A percentile compares a stretch with the other conserved stretches of the same genome.
These are phyloP conservation scores for Urocitellus parryii DNA, from an alignment of 2,113 vertebrate genomes.

Conservation along the genomic window DNA sequence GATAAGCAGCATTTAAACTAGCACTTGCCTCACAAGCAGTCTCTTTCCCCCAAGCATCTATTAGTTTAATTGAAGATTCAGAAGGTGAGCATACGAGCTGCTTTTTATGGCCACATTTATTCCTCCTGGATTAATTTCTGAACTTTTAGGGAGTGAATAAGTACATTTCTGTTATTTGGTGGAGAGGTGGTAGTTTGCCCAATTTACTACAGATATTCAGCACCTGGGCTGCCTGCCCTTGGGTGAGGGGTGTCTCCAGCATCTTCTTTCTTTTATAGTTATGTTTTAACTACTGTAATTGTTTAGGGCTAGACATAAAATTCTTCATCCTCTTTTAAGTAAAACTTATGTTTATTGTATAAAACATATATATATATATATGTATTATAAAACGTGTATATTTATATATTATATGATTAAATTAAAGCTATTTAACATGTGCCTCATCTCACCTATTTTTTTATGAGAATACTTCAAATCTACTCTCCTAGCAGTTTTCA, in stretches of 20 bases:
- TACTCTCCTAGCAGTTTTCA: background rate
- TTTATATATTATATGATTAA: background rate
- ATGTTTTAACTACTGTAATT: constrained; percentile 10
- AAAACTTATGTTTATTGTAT: background rate
- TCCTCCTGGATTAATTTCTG: background rate
- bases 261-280: constrained; percentile 20
- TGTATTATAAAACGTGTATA: background rate
- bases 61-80: constrained; percentile 33
- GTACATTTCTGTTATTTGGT: constrained; percentile 24
- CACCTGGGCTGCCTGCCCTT: background rate
- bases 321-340: constrained; percentile 26
- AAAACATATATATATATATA: background rate
- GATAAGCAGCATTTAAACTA: background rate
- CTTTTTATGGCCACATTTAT: background rate
- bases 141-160: background rate
- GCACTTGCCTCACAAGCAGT: background rate
- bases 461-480: background rate
- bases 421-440: background rate
- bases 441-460: background rate
- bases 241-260: background rate
- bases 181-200: background rate
- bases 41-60: background rate
- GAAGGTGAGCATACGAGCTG: background rate
- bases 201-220: background rate
- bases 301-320: constrained; percentile 29